A percentile compares a stretch with the other conserved stretches of the same genome.
These are phyloP conservation scores for Dasyurus viverrinus DNA, from an alignment of 2,113 vertebrate genomes.

Conservation along the genomic window DNA sequence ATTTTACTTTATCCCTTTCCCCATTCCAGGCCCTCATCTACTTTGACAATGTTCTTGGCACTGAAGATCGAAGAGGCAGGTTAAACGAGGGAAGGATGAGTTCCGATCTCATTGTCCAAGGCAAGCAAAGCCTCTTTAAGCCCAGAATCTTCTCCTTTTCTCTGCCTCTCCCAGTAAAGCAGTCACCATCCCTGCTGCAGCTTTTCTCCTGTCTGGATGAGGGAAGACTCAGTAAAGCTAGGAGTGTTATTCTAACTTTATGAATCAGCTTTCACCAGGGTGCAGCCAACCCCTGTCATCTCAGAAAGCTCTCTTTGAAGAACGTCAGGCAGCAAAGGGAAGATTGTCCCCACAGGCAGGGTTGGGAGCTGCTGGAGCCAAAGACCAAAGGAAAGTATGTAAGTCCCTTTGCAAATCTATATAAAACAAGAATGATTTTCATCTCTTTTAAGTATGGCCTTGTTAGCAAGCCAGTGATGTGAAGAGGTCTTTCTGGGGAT, in stretches of 20 bases:
- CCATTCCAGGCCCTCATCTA: background rate
- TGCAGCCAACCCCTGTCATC: background rate
- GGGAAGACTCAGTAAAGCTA: background rate
- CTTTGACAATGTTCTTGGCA: background rate
- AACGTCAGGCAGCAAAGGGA: background rate
- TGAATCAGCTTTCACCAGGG: background rate
- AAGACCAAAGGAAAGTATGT: background rate
- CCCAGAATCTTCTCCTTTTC: background rate
- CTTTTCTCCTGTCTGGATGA: background rate
- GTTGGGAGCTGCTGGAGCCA: background rate
- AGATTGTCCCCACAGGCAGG: background rate
- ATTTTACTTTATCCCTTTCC: background rate
- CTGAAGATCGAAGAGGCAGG: background rate
- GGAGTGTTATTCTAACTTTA: background rate
- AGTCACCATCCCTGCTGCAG: background rate
- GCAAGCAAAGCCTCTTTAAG: background rate
- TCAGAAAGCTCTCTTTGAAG: constrained; percentile 1
- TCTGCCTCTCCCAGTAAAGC: background rate
- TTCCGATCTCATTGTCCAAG: background rate
- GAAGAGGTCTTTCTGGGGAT: background rate
- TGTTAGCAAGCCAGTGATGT: background rate
- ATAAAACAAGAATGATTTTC: background rate
- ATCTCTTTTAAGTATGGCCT: background rate
- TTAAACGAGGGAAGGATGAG: background rate
- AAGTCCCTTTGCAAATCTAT: background rate